These are phyloP conservation scores for Camponotus pennsylvanicus DNA, from an alignment of 1,140 invertebrate genomes.

Conservation along the genomic window DNA sequence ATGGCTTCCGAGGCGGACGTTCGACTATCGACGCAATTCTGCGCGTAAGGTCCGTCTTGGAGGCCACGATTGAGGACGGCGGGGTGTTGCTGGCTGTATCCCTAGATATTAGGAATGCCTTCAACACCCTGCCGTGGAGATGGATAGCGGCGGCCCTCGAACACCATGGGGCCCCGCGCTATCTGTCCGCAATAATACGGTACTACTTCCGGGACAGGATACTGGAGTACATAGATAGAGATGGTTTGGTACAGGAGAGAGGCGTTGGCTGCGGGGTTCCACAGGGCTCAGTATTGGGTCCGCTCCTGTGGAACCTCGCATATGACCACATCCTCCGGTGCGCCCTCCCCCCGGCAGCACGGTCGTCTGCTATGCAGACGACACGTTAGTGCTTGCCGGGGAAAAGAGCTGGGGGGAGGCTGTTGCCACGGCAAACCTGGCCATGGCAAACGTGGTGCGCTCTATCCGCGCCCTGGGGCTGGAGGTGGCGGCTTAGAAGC, in stretches of 20 bases:
- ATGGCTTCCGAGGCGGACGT: background rate
- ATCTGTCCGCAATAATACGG: background rate
- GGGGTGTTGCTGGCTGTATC: background rate
- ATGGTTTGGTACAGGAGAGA: too few species aligned
- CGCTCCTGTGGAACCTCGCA: background rate
- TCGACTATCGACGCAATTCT: background rate
- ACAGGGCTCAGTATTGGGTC: background rate
- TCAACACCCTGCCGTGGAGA: background rate
- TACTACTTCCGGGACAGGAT: background rate
- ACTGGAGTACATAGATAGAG: fast-evolving
- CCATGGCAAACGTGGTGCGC: too few species aligned
- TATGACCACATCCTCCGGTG: background rate
- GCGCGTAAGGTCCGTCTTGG: background rate
- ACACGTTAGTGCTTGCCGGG: background rate
- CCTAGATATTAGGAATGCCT: background rate
- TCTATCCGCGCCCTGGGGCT: too few species aligned
- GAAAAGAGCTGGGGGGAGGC: background rate
- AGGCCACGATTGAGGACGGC: background rate
- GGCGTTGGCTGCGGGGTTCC: background rate
- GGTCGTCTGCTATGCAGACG: background rate
- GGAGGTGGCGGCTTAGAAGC: too few species aligned
- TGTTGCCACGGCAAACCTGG: background rate
- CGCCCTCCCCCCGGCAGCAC: too few species aligned
- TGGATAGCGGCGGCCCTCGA: background rate
- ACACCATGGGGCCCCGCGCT: background rate